Base-by-base conservation (phyloP, 2,113 vertebrate species). In the Nanorana parkeri region DNA sequence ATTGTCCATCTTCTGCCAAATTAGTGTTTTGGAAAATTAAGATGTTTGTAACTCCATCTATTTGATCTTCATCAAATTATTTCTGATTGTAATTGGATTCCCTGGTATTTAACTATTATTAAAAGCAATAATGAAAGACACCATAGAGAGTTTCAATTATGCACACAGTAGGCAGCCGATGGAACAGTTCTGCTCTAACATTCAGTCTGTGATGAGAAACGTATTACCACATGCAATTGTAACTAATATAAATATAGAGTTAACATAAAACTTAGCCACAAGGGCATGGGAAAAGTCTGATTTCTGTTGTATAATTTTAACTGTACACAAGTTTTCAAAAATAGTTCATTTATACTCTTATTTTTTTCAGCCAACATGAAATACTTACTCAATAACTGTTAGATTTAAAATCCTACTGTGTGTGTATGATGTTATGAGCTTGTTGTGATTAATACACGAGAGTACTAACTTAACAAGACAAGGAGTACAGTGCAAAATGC, bases 131-230 rank as follows among this genome's bases (percentile, higher is more conserved):
- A 92, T 91, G 89, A 93, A 92, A 90, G 89, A 92, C 92, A 82
- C 83, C 89, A 89, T 89, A 88, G 88, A 90, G 92, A 90, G 88
- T 89, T 86, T 94, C 93, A 94, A 94, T 95, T 94, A 93, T 92
- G 88, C 84, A 87, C 91, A 85, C 92, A 91, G 90, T 87, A 83
- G 89, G 92, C 89, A 86, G 89, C 91, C 89, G 90, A 85, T 91
- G 88, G 88, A 89, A 81, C 90, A 90, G 86, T 84, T 92, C 90
- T 90, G 90, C 91, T 91, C 86, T 92, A 91, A 92, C 92, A 88
- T 93, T 92, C 89, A 87, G 86, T 92, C 88, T 88, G 84, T 92
- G 88, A 93, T 93, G 93, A 93, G 88, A 94, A 92, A 94, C 94
- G 93, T 94, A 91, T 88, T 92, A 86, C 87, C 32, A 85, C 77